These are phyloP conservation scores for Conops quadrifasciatus DNA, from an alignment of 2,888 invertebrate genomes.

Conservation along the genomic window DNA sequence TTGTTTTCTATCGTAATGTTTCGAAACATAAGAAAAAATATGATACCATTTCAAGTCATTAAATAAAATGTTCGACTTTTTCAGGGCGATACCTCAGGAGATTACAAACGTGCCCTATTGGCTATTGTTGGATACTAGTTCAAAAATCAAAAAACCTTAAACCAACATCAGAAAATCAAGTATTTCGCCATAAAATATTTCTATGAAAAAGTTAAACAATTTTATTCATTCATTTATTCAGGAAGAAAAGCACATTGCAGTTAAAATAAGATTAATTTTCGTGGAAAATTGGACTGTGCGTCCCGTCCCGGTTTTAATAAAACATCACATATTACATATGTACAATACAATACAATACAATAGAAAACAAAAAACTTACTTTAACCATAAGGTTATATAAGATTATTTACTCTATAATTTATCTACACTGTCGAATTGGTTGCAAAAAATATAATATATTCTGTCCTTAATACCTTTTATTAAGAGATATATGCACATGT, in stretches of 20 bases:
- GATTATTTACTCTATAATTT: no score
- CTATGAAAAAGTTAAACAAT: constrained; percentile 37
- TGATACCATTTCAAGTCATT: constrained; percentile 39
- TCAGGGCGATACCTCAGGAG: constrained; percentile 92
- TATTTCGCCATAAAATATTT: constrained; percentile 37
- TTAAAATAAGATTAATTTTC: neutral
- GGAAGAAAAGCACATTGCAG: neutral
- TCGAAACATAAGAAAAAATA: no score
- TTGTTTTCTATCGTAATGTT: no score
- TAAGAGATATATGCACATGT: no score
- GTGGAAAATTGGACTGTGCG: neutral
- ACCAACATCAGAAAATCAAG: constrained; percentile 40
- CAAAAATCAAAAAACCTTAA: constrained; percentile 41
- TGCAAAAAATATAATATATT: no score
- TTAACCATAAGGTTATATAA: no score
- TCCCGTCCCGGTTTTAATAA: no score
- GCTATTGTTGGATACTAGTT: constrained; percentile 74
- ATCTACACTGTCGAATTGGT: no score
- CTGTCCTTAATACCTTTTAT: no score
- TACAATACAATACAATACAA: no score
- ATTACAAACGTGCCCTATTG: constrained; percentile 90
- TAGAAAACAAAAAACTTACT: no score
- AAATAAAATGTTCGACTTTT: constrained; percentile 61
- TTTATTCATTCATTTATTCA: neutral
- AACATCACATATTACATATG: no score